These are phyloP conservation scores for Papilio elwesi DNA, from an alignment of 2,888 invertebrate species.

Conservation along the genomic window DNA sequence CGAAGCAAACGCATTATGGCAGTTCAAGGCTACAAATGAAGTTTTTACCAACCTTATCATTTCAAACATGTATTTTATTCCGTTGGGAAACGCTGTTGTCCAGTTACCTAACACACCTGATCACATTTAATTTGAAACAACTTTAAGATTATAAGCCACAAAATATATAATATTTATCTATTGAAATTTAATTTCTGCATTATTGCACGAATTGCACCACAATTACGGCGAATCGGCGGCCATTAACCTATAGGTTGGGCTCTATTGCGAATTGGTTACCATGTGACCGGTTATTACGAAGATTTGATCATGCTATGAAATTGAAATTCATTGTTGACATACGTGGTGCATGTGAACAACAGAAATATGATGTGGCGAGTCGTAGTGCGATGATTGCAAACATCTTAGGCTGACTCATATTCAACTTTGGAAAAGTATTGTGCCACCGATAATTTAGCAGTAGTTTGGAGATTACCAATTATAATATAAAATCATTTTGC, in stretches of 20 bases:
- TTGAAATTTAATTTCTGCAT: slow-evolving; percentile 35
- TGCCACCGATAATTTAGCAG: neutral
- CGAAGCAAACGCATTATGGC: slow-evolving; percentile 9
- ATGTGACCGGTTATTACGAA: slow-evolving; percentile 7
- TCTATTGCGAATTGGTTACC: slow-evolving; percentile 15
- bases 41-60: slow-evolving; percentile 24
- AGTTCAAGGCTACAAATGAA: slow-evolving; percentile 33
- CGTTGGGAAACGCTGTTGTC: slow-evolving; percentile 23
- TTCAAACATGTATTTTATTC: neutral
- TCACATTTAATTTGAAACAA: slow-evolving; percentile 6
- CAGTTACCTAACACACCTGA: slow-evolving; percentile 6
- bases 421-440: neutral
- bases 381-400: neutral
- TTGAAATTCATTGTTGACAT: neutral
- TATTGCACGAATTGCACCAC: slow-evolving; percentile 29
- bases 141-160: slow-evolving; percentile 20
- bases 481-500: neutral
- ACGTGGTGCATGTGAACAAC: neutral
- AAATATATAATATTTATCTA: slow-evolving; percentile 16
- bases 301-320: neutral
- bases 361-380: neutral
- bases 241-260: slow-evolving; percentile 31
- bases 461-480: neutral
- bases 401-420: slow-evolving; percentile 10
- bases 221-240: slow-evolving; percentile 16